Conservation (phyloP, 2,888 invertebrate species). For the Pharmacophagus antenor region DNA sequence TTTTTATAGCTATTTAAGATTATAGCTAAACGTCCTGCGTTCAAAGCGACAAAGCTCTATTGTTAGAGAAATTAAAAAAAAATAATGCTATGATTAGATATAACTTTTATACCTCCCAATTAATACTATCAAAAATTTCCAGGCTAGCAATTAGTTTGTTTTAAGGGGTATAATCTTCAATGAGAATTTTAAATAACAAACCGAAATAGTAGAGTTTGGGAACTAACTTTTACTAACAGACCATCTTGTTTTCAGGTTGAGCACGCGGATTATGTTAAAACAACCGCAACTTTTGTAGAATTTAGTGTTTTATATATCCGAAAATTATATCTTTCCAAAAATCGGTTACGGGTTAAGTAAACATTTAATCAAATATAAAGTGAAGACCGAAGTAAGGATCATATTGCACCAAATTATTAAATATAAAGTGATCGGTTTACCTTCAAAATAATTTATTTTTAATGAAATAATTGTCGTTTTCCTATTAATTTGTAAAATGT, state of each 20-base stretch:
- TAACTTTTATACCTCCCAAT: not conserved
- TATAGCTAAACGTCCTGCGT: not conserved
- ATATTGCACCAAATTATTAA: not conserved
- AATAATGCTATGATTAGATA: not conserved
- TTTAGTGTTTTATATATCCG: not conserved
- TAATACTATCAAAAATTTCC: not conserved
- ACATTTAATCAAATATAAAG: too few relatives aligned
- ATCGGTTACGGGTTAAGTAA: not conserved
- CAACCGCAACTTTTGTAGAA: not conserved
- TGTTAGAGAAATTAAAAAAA: not conserved
- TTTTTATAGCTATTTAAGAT: too few relatives aligned
- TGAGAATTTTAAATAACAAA: not conserved
- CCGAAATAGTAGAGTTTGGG: not conserved
- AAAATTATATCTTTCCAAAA: not conserved
- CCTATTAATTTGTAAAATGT: too few relatives aligned
- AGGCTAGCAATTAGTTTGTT: not conserved
- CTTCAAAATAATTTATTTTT: not conserved
- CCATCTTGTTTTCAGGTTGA: too few relatives aligned
- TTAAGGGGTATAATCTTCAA: not conserved
- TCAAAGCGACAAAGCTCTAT: too few relatives aligned
- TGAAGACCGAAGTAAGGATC: not conserved
- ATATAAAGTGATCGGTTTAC: not conserved
- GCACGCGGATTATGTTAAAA: too few relatives aligned
- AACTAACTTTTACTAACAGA: not conserved
- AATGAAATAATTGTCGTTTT: not conserved